These are phyloP conservation scores for Zosterops pallidus DNA, from an alignment of 2,113 vertebrate species.

Conservation along the genomic window DNA sequence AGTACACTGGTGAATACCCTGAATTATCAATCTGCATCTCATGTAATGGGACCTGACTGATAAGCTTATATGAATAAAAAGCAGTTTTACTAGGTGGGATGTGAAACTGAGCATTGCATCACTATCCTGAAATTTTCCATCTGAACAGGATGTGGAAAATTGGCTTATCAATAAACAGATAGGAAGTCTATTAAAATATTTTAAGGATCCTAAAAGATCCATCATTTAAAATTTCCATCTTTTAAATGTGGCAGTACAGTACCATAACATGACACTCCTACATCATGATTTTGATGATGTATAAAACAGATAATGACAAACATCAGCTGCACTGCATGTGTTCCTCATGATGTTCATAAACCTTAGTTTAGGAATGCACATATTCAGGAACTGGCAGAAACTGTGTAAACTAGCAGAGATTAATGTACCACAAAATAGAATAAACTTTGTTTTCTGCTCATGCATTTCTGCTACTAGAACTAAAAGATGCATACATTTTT, in stretches of 20 bases:
- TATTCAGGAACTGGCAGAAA: constrained; percentile 20
- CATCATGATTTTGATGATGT: constrained; percentile 24
- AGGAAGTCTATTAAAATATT: neutral
- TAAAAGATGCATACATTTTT: neutral
- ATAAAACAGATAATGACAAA: constrained; percentile 43
- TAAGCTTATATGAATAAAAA: neutral
- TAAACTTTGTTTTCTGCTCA: constrained; percentile 17
- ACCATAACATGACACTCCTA: constrained; percentile 47
- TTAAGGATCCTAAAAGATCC: neutral
- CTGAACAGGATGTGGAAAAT: neutral
- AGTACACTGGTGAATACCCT: neutral
- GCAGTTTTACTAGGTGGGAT: neutral
- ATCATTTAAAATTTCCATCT: constrained; percentile 11
- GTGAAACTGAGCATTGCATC: neutral
- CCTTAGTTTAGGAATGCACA: constrained; percentile 3
- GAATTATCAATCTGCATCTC: neutral
- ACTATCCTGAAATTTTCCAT: neutral
- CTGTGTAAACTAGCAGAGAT: neutral
- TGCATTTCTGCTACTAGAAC: neutral
- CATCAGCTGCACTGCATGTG: constrained; percentile 29
- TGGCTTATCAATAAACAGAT: neutral
- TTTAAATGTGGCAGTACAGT: constrained; percentile 41
- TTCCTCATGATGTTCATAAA: constrained; percentile 32
- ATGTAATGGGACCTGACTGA: neutral
- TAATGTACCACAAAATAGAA: neutral